A percentile compares a stretch with the other conserved stretches of the same genome.
Evolutionary conservation across 1,140 invertebrate species (phyloP).

Genomic region (Drosophila suzukii): DNA sequence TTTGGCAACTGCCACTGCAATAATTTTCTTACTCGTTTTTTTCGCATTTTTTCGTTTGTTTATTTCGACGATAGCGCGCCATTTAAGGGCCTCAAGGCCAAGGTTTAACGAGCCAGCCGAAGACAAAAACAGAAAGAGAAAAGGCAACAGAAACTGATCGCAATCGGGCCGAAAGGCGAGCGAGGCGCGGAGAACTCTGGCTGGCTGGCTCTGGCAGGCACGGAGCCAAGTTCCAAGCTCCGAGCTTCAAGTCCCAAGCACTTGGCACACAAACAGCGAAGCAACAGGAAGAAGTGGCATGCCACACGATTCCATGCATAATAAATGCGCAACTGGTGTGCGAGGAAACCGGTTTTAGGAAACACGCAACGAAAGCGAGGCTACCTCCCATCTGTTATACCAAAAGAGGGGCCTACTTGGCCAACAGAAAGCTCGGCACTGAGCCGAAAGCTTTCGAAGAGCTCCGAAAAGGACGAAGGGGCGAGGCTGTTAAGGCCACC

Average conservation of each 20-base stretch:
- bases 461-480: slow-evolving; percentile 44
- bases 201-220: slow-evolving; percentile 18
- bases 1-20: slow-evolving; percentile 55
- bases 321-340: slow-evolving; percentile 84
- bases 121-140: slow-evolving; percentile 53
- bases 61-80: slow-evolving; percentile 51
- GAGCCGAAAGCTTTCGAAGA: too few relatives aligned
- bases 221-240: slow-evolving; percentile 25
- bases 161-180: slow-evolving; percentile 46
- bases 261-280: slow-evolving; percentile 38
- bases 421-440: slow-evolving; percentile 48
- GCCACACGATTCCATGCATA: slow-evolving; percentile 71
- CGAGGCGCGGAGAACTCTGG: neutral
- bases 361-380: slow-evolving; percentile 23
- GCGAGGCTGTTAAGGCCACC: neutral
- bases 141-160: slow-evolving; percentile 61
- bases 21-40: slow-evolving; percentile 33
- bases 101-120: slow-evolving; percentile 69
- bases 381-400: slow-evolving; percentile 63
- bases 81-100: slow-evolving; percentile 84
- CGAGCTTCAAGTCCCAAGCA: slow-evolving; percentile 11
- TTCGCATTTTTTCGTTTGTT: slow-evolving; percentile 10
- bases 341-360: slow-evolving; percentile 76
- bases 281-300: slow-evolving; percentile 63
- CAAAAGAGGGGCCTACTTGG: slow-evolving; percentile 20